Evolutionary conservation across 2,797 vertebrate genomes (phyloP), one percentile per base, ranked within the genome.

Genomic region (Euthynnus affinis): DNA sequence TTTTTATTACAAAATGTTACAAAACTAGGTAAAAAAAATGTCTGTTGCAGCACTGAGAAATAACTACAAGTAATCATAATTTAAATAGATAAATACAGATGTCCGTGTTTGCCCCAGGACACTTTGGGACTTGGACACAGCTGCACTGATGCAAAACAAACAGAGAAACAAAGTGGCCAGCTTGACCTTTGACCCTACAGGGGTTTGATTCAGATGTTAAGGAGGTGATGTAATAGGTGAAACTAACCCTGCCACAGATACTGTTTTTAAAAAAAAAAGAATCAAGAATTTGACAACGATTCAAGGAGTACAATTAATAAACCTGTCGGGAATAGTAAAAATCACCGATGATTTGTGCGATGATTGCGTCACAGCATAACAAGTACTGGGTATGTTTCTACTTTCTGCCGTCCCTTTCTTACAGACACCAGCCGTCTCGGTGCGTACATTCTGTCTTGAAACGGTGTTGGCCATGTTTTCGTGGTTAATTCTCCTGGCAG

Each of bases 31-130:
- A 79, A 55, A 88, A 29, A 75, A 55, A 80, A 80, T 52, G 62
- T 83, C 55, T 84, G 76, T 72, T 63, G 62, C 57, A 76, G 59
- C 71, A 68, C 69, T 64, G 63, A 84, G 77, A 90, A 84, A 80
- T 84, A 90, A 88, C 82, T 82, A 88, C 44, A 87, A 44, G 78
- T 85, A 87, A 86, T 87, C 88, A 92, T 94, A 94, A 95, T 68
- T 94, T 94, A 94, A 93, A 94, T 90, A 92, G 78, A 94, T 94
- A 94, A 93, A 93, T 92, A 92, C 82, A 90, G 83, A 88, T 74
- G 87, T 87, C 77, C 68, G 6, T 7, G 18, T 80, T 63, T 29
- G 71, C 61, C 81, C 76, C 46, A 1, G 77, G 51, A 78, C 79
- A 68, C 55, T 73, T 23, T 15, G 74, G 66, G 65, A 68, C 76